A percentile compares a stretch with the other conserved stretches of the same genome.
Conservation (phyloP, 64 coral and sea anemone species). For the Dendronephthya gigantea region DNA sequence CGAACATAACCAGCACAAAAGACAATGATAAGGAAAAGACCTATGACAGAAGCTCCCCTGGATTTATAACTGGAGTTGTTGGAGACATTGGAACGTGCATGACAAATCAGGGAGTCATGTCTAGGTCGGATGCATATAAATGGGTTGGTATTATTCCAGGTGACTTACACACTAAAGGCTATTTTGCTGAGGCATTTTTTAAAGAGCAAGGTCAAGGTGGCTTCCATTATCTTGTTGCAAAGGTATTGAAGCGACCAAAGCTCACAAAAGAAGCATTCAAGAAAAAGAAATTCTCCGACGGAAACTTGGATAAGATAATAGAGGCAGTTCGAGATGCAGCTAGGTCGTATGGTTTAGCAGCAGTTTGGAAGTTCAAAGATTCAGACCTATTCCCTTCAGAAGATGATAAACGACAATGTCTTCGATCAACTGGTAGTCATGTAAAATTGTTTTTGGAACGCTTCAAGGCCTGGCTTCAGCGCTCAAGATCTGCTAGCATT, state of each 20-base stretch:
- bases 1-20: not conserved
- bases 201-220: not conserved
- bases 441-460: not conserved
- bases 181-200: not conserved
- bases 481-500: not conserved
- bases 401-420: not conserved
- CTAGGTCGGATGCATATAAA: not conserved
- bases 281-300: not conserved
- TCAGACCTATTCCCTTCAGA: not conserved
- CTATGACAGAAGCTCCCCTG: not conserved
- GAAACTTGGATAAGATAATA: not conserved
- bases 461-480: not conserved
- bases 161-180: not conserved
- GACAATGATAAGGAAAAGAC: not conserved
- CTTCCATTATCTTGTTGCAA: conserved; percentile 11
- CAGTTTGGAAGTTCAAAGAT: not conserved
- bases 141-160: not conserved
- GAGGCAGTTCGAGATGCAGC: conserved; percentile 3
- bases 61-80: conserved; percentile 8
- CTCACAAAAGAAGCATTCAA: not conserved
- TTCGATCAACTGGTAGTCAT: conserved; percentile 7
- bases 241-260: conserved; percentile 13
- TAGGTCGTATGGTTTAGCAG: not conserved
- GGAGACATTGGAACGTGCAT: not conserved
- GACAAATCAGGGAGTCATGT: not conserved